These are phyloP conservation scores for Amphibalanus amphitrite DNA, from an alignment of 1,140 invertebrate genomes.

Conservation along the genomic window DNA sequence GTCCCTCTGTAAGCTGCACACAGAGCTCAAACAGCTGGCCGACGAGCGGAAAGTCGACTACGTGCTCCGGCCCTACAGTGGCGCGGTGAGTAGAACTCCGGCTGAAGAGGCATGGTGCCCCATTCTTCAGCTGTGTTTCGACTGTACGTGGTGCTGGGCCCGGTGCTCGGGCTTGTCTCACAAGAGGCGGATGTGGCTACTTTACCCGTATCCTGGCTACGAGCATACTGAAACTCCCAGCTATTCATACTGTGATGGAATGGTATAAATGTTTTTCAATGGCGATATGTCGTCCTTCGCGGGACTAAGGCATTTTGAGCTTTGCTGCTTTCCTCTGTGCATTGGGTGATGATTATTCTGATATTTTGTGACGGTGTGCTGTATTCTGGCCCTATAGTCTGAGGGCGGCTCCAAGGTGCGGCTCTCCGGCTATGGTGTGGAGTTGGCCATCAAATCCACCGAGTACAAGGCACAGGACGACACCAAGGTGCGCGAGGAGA, in stretches of 20 bases:
- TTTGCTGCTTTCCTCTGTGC: background rate
- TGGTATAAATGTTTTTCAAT: background rate
- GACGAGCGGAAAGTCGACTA: constrained; percentile 58
- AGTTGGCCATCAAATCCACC: constrained; percentile 95
- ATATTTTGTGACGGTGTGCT: constrained; percentile 5
- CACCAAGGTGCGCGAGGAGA: constrained; percentile 29
- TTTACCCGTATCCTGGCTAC: too few relatives aligned
- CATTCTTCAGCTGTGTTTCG: too few relatives aligned
- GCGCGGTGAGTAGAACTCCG: too few relatives aligned
- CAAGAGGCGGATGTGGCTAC: too few relatives aligned
- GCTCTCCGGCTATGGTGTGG: constrained; percentile 94
- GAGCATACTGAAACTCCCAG: too few relatives aligned
- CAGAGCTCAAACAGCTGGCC: constrained; percentile 45
- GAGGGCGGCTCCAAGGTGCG: constrained; percentile 39
- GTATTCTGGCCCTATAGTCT: constrained; percentile 28
- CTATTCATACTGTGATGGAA: background rate
- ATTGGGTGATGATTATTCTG: constrained; percentile 6
- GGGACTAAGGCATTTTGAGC: background rate
- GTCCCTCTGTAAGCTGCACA: constrained; percentile 55
- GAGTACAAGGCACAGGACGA: constrained; percentile 96
- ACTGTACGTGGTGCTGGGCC: too few relatives aligned
- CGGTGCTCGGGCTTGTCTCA: too few relatives aligned
- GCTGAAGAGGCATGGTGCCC: too few relatives aligned
- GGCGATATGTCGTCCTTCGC: background rate
- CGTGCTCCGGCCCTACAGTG: constrained; percentile 59